These are phyloP conservation scores for Bombylius discolor DNA, from an alignment of 2,888 invertebrate genomes.

Conservation along the genomic window DNA sequence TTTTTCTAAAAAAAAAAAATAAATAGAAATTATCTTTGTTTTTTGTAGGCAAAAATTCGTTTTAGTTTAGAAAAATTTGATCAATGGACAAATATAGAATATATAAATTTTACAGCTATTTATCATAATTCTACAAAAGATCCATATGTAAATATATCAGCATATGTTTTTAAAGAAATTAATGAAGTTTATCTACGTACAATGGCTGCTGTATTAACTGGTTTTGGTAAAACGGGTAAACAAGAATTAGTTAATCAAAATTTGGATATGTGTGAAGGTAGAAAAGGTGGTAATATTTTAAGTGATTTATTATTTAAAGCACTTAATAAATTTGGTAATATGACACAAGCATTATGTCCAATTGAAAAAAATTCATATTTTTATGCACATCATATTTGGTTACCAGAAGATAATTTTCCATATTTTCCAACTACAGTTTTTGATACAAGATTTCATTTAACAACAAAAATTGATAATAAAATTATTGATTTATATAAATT, in stretches of 20 bases:
- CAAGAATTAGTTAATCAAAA: not conserved
- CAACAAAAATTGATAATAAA: not conserved
- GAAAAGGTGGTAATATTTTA: not conserved
- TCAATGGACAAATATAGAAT: not conserved
- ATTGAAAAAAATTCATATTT: not conserved
- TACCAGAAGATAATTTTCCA: not conserved
- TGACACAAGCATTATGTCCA: not conserved
- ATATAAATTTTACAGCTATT: not conserved
- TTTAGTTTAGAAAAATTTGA: not conserved
- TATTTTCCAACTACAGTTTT: not conserved
- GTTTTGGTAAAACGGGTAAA: not conserved
- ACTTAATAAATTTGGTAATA: not conserved
- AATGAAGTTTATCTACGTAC: not conserved
- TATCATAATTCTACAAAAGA: not conserved
- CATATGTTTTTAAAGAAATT: not conserved
- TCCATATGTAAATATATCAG: not conserved
- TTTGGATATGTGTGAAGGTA: not conserved
- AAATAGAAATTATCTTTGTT: not conserved
- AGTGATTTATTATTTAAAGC: not conserved
- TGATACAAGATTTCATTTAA: not conserved
- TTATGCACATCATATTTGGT: not conserved
- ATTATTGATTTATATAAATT: not conserved
- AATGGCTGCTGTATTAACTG: not conserved
- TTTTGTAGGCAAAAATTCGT: not conserved
- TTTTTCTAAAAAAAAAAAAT: no score